Conservation (phyloP, 2,888 invertebrate species). For the Taphrorychus bicolor region DNA sequence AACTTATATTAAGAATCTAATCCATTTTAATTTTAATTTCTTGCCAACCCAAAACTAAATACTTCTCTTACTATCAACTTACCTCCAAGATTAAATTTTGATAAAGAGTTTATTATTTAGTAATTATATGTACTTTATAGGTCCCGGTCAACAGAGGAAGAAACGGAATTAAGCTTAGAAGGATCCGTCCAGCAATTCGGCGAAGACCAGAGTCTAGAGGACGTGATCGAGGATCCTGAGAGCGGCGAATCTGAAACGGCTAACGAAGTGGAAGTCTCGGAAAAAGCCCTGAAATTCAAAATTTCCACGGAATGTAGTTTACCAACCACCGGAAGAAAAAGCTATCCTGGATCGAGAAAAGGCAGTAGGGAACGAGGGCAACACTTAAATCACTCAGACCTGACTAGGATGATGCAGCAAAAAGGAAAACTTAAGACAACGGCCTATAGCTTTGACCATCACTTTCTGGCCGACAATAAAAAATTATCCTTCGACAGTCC, state of each 20-base stretch:
- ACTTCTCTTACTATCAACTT: too few species aligned
- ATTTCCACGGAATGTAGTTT: slow-evolving; percentile 72
- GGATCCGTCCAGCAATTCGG: slow-evolving; percentile 52
- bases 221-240: slow-evolving; percentile 65
- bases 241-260: slow-evolving; percentile 70
- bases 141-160: slow-evolving; percentile 63
- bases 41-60: too few species aligned
- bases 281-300: slow-evolving; percentile 77
- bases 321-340: slow-evolving; percentile 64
- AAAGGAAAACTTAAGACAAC: slow-evolving; percentile 60
- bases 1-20: too few species aligned
- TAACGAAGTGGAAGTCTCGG: slow-evolving; percentile 76
- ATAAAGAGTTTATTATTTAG: too few species aligned
- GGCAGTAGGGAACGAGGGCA: slow-evolving; percentile 69
- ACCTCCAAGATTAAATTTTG: too few species aligned
- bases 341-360: slow-evolving; percentile 73
- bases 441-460: slow-evolving; percentile 57
- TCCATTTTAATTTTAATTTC: too few species aligned
- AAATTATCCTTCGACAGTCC: slow-evolving; percentile 58
- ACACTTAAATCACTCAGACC: slow-evolving; percentile 58
- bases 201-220: slow-evolving; percentile 60
- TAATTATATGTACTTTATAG: slow-evolving; percentile 49
- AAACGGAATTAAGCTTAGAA: slow-evolving; percentile 59
- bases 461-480: slow-evolving; percentile 53
- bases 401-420: slow-evolving; percentile 58